These are phyloP conservation scores for Chamaea fasciata DNA, from an alignment of 2,113 vertebrate genomes.

Conservation along the genomic window DNA sequence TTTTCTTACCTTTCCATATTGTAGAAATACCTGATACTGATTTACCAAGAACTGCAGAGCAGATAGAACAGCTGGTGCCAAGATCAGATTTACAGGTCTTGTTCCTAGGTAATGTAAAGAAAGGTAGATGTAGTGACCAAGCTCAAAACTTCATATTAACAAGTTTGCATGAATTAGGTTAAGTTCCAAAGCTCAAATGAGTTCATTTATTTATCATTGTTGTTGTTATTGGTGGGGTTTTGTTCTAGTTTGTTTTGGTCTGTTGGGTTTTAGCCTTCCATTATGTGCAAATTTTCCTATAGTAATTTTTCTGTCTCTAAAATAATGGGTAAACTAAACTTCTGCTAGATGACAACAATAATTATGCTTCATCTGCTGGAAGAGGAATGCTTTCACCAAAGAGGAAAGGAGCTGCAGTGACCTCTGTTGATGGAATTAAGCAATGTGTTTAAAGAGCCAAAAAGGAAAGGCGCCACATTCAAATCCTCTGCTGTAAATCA, in stretches of 20 bases:
- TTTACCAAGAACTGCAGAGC: not conserved
- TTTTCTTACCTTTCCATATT: not conserved
- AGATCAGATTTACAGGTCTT: not conserved
- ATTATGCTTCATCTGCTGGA: not conserved
- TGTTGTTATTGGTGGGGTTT: not conserved
- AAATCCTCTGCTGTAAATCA: not conserved
- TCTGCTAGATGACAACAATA: not conserved
- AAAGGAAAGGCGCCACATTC: not conserved
- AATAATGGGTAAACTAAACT: not conserved
- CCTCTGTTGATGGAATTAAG: slow-evolving; percentile 73
- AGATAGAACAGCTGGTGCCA: not conserved
- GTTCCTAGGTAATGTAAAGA: not conserved
- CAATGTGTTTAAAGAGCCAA: slow-evolving; percentile 1
- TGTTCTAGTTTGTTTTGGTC: not conserved
- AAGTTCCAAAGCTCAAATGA: not conserved
- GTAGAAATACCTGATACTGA: not conserved
- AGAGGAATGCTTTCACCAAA: not conserved
- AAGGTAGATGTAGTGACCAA: not conserved
- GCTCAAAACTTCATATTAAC: not conserved
- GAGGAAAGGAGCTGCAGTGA: slow-evolving; percentile 63
- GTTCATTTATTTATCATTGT: not conserved
- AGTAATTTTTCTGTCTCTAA: not conserved
- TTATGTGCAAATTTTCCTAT: not conserved
- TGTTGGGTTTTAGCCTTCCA: not conserved
- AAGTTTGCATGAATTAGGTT: not conserved